A percentile compares a stretch with the other conserved stretches of the same genome.
Conservation (phyloP, 1,140 invertebrate species). For the Philopotamus ludificatus region DNA sequence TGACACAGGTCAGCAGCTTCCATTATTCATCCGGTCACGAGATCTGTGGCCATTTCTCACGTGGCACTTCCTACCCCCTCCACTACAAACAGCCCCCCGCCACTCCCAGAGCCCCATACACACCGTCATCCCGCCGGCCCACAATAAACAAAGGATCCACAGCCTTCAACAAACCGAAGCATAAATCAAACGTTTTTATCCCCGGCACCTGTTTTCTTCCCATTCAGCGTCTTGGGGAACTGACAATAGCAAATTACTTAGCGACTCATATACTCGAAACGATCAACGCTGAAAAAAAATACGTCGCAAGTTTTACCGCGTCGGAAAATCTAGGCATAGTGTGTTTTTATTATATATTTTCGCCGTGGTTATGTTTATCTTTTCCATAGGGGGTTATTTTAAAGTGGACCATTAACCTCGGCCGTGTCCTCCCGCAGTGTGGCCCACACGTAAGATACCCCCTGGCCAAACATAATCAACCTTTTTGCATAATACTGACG, state of each 20-base stretch:
- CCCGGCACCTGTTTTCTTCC: neutral
- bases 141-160: neutral
- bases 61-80: neutral
- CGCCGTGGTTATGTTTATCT: too few species aligned
- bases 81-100: too few species aligned
- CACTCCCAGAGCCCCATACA: too few species aligned
- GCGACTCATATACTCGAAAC: too few species aligned
- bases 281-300: too few species aligned
- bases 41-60: slow-evolving; percentile 12
- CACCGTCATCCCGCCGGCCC: too few species aligned
- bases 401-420: neutral
- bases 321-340: too few species aligned
- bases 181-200: neutral
- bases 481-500: neutral
- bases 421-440: neutral
- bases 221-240: too few species aligned
- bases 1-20: slow-evolving; percentile 12
- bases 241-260: too few species aligned
- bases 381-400: neutral
- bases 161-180: neutral
- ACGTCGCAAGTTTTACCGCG: too few species aligned
- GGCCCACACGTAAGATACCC: neutral
- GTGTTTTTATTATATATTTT: too few species aligned
- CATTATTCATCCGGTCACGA: slow-evolving; percentile 11
- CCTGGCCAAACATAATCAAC: neutral